Conservation (phyloP, 2,113 vertebrate genomes). For the Tenebrosternarchus preto region DNA sequence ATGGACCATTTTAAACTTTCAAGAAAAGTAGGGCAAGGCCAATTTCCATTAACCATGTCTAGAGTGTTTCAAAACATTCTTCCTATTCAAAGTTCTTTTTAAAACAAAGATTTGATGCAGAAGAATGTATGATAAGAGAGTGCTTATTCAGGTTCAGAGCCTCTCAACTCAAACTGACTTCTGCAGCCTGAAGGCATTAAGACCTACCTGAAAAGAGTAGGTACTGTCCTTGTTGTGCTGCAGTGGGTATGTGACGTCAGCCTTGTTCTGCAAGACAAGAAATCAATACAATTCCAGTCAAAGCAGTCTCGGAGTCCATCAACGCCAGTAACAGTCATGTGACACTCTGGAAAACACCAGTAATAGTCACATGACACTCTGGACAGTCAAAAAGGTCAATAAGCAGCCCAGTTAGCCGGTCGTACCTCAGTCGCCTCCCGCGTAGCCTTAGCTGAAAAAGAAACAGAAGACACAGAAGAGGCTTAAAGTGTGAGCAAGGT, state of each 20-base stretch:
- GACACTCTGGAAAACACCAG: background rate
- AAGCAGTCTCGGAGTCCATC: background rate
- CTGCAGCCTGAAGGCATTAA: background rate
- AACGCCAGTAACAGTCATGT: background rate
- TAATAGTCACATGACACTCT: too few species aligned
- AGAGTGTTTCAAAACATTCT: too few species aligned
- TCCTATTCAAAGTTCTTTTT: too few species aligned
- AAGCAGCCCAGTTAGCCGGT: background rate
- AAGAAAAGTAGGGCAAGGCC: too few species aligned
- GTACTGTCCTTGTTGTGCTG: conserved; percentile 53
- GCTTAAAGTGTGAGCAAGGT: background rate
- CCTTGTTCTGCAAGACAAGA: conserved; percentile 40
- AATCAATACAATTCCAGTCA: conserved; percentile 3
- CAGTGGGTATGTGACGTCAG: conserved; percentile 64
- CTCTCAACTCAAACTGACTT: too few species aligned
- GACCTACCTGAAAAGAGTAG: conserved; percentile 76
- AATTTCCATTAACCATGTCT: too few species aligned
- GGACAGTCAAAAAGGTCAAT: background rate
- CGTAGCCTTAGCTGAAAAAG: conserved; percentile 30
- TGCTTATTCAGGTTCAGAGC: too few species aligned
- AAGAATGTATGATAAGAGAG: too few species aligned
- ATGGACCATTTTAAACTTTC: too few species aligned
- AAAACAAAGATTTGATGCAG: too few species aligned
- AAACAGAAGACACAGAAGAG: conserved; percentile 5
- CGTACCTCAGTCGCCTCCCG: conserved; percentile 49